A percentile compares a stretch with the other conserved stretches of the same genome.
Evolutionary conservation across 2,888 invertebrate genomes (phyloP).

Genomic region (Chelonus formosanus): DNA sequence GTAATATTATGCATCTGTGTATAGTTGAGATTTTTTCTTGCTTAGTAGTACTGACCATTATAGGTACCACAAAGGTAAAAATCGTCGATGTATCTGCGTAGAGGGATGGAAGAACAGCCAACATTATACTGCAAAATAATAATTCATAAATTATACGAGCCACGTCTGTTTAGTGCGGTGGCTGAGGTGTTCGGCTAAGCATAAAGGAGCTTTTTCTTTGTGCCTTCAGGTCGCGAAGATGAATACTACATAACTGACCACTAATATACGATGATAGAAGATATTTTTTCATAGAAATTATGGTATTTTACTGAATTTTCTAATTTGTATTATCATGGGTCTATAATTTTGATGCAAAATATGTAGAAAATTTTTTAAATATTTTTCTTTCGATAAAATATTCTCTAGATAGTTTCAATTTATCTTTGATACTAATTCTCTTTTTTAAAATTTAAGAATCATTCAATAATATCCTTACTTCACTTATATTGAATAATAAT

Average conservation of each 20-base stretch:
- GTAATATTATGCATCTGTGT: not conserved
- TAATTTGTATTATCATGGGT: no score
- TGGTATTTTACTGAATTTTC: no score
- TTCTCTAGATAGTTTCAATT: no score
- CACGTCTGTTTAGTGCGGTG: conserved; percentile 54
- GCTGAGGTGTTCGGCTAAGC: conserved; percentile 32
- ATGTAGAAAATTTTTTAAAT: no score
- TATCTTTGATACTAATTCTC: no score
- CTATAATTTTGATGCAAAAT: no score
- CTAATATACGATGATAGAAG: conserved; percentile 11
- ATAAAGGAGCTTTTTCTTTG: conserved; percentile 12
- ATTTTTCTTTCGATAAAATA: no score
- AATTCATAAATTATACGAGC: conserved; percentile 60
- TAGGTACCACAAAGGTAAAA: not conserved
- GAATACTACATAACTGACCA: conserved; percentile 6
- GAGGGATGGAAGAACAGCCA: conserved; percentile 37
- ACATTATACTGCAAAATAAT: conserved; percentile 60
- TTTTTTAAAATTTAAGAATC: no score
- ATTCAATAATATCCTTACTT: no score
- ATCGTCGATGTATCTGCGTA: not conserved
- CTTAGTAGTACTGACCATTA: not conserved
- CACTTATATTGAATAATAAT: no score
- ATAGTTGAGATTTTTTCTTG: not conserved
- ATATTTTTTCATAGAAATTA: conserved; percentile 13
- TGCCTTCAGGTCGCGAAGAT: not conserved